Base-by-base conservation (phyloP, 2,888 invertebrate species). In the Nycteola revayana region DNA sequence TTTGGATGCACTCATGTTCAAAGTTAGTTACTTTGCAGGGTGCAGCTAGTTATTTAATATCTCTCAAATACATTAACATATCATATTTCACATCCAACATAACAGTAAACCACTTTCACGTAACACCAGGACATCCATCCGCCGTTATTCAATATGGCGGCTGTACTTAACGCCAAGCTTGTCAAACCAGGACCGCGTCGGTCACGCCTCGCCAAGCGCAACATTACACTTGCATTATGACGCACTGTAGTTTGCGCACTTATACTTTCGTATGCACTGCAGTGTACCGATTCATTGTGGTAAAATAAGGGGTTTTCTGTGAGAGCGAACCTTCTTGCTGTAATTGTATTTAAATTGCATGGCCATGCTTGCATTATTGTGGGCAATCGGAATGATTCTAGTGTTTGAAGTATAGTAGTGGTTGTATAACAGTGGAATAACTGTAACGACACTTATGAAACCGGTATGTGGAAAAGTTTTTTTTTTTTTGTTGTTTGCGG, bases 201-300 rank as follows among this genome's bases (percentile, higher is more conserved):
- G 64, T 66, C 52, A 63, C 49, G 60, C 63, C 49, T 42, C 48
- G 40, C 39, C 38, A 41, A 56, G 60, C 60, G 30, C 44, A 29
- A 50, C 51, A 59, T 44, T 43, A 49, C 42, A 42, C 46, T 36
- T 38, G 29, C 32, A 32, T 30, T 42, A 41, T 37, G 34, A 40
- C 36, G 17, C 29, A 44, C 28, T 29, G 23, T 36, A 30, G 35
- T 21, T 29, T 27, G 24, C 33, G 34, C 48, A 68, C 67, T 69
- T 68, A 45, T 55, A 60, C 73, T 71, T 75, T 74, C 66, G 40
- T 52, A 42, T 56, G 61, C 62, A 60, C 48, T 41, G 36, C 36
- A 49, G 28, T 49, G 36, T 54, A 35, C 32, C 28, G 26, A 30
- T 42, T 49, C 40, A 48, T 49, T 37, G 54, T 49, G 36, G 36